These are phyloP conservation scores for Ophiodon elongatus DNA, from an alignment of 2,113 vertebrate genomes.

Conservation along the genomic window DNA sequence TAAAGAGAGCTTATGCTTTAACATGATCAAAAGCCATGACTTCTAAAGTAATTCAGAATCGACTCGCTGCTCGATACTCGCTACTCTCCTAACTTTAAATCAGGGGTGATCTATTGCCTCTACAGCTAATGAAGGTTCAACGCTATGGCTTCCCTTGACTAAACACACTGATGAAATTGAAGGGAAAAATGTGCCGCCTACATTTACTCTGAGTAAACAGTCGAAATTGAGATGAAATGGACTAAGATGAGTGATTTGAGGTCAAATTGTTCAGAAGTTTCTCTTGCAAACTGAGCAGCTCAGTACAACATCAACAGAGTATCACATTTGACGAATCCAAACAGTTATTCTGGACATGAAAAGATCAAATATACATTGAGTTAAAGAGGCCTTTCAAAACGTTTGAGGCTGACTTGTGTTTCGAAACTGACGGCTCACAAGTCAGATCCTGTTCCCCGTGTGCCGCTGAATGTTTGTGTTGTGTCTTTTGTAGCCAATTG, in stretches of 20 bases:
- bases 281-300: slow-evolving; percentile 27
- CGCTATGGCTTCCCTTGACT: slow-evolving; percentile 51
- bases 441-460: slow-evolving; percentile 37
- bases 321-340: slow-evolving; percentile 10
- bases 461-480: slow-evolving; percentile 65
- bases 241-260: slow-evolving; percentile 34
- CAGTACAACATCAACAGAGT: slow-evolving; percentile 20
- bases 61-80: slow-evolving; percentile 58
- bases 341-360: slow-evolving; percentile 15
- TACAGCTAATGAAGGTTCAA: slow-evolving; percentile 49
- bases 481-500: slow-evolving; percentile 40
- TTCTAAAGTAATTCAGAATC: slow-evolving; percentile 69
- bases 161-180: slow-evolving; percentile 55
- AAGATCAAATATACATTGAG: slow-evolving; percentile 33
- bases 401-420: slow-evolving; percentile 19
- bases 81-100: slow-evolving; percentile 61
- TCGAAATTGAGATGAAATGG: slow-evolving; percentile 46
- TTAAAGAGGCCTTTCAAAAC: slow-evolving; percentile 49
- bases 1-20: slow-evolving; percentile 55
- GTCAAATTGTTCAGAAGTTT: slow-evolving; percentile 43
- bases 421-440: slow-evolving; percentile 49
- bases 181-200: slow-evolving; percentile 26
- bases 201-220: slow-evolving; percentile 55
- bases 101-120: slow-evolving; percentile 54
- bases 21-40: slow-evolving; percentile 67